Evolutionary conservation across 1,140 invertebrate genomes (phyloP).

Genomic region (Lordiphosa collinella): DNA sequence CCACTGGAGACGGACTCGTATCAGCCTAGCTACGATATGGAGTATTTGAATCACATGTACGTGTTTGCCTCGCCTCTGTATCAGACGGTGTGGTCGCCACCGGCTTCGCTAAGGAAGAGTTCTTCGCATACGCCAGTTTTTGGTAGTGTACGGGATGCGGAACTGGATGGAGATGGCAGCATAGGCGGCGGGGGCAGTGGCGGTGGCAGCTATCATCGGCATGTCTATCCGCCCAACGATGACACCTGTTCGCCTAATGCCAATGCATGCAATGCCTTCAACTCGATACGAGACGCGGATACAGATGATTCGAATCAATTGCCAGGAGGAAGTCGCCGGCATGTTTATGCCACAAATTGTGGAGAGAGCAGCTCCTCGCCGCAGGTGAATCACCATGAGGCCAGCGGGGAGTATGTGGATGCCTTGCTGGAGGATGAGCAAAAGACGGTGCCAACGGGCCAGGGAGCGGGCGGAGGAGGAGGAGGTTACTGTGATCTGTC

Average conservation of each 20-base stretch:
- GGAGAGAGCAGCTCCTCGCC: constrained; percentile 73
- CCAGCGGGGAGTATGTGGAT: constrained; percentile 51
- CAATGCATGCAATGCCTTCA: constrained; percentile 71
- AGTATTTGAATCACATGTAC: constrained; percentile 76
- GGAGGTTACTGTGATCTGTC: constrained; percentile 67
- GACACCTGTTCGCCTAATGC: constrained; percentile 75
- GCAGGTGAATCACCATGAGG: constrained; percentile 71
- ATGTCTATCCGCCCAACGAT: constrained; percentile 77
- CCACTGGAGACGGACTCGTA: constrained; percentile 79
- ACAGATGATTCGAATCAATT: constrained; percentile 74
- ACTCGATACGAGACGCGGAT: constrained; percentile 76
- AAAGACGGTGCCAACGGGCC: constrained; percentile 34
- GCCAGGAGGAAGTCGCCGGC: constrained; percentile 50
- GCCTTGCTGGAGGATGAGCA: constrained; percentile 66
- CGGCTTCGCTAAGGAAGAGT: constrained; percentile 71
- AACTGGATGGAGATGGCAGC: constrained; percentile 68
- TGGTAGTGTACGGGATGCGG: constrained; percentile 74
- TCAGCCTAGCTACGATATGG: constrained; percentile 78
- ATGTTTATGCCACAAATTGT: constrained; percentile 78
- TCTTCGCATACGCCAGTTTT: constrained; percentile 77
- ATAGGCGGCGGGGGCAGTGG: constrained; percentile 57
- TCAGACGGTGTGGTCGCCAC: constrained; percentile 78
- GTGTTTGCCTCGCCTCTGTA: constrained; percentile 78
- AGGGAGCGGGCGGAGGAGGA: constrained; percentile 20
- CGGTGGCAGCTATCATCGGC: constrained; percentile 65